Evolutionary conservation across 2,113 vertebrate genomes (phyloP).

Genomic region (Struthidea cinerea): DNA sequence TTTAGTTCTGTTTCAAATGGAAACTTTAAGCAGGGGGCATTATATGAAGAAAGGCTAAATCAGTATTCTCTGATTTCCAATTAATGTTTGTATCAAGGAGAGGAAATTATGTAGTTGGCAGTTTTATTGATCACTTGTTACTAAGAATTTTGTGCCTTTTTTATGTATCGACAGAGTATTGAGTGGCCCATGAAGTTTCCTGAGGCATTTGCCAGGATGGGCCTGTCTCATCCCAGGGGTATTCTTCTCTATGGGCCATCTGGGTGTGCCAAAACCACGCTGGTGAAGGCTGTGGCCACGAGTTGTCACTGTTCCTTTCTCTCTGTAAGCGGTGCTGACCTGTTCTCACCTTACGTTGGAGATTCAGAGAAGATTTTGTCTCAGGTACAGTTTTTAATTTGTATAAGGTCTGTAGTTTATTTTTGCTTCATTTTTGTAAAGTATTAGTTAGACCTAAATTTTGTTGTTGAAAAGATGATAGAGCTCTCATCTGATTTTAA

Average conservation of each 20-base stretch:
- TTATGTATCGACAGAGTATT: slow-evolving; percentile 75
- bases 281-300: slow-evolving; percentile 84
- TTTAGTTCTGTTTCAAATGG: background rate
- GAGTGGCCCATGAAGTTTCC: slow-evolving; percentile 94
- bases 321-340: slow-evolving; percentile 87
- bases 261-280: slow-evolving; percentile 91
- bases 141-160: background rate
- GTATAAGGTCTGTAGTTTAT: background rate
- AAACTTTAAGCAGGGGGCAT: background rate
- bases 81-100: background rate
- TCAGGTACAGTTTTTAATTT: slow-evolving; percentile 76
- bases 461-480: background rate
- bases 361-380: slow-evolving; percentile 91
- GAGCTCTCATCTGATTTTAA: background rate
- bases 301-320: slow-evolving; percentile 85
- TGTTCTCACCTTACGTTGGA: slow-evolving; percentile 90
- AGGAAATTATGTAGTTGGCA: background rate
- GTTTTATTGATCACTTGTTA: background rate
- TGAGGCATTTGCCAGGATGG: slow-evolving; percentile 84
- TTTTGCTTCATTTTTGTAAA: background rate
- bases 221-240: slow-evolving; percentile 82
- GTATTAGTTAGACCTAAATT: background rate
- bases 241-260: slow-evolving; percentile 90
- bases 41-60: background rate
- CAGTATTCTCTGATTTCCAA: background rate